Evolutionary conservation across 2,888 invertebrate genomes (phyloP), one percentile per base, ranked within the genome.

Genomic region (Phaedon cochleariae): DNA sequence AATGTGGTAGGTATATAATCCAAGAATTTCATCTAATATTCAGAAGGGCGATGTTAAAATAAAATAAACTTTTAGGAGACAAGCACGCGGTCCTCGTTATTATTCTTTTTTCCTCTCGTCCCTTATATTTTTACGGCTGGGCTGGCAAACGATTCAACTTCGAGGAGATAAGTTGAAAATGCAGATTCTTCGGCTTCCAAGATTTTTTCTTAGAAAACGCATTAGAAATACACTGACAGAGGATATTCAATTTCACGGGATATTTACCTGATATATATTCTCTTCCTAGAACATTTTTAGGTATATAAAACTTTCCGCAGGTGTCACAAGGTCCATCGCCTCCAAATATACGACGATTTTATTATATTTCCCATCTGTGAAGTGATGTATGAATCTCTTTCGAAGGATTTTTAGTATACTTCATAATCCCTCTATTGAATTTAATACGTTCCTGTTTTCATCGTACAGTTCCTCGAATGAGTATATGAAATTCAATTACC

Each of bases 191-290:
- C 63, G 53, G 53, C 64, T 64, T 54, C 20, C 58, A 49, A 59
- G 65, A 65, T 68, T 62, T 71, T 70, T 69, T 61, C 64, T 61
- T 62, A 53, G 67, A 61, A 69, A 68, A 72, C 66, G 64, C 72
- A 71, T 72, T 72, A 69, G 69, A 72, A 73, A 71, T 73, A 73
- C 70, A 73, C 72, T 72, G 69, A 65, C 71, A 71, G 67, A 73
- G 72, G 69, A 76, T 75, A 75, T 76, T 73, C 75, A 75, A 75
- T 75, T 74, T 75, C 73, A 75, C 74, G 75, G 72, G 69, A 74
- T 75, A 75, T 76, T 76, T 75, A 75, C 72, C 66, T 73, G 70
- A 73, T 75, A 75, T 74, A 73, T 75, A n/a, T n/a, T 75, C 73
- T 69, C 73, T 71, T 71, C 70, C 62, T 60, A 57, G 59, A 62